Evolutionary conservation across 1,140 invertebrate genomes (phyloP).

Genomic region (Drosophila orena): DNA sequence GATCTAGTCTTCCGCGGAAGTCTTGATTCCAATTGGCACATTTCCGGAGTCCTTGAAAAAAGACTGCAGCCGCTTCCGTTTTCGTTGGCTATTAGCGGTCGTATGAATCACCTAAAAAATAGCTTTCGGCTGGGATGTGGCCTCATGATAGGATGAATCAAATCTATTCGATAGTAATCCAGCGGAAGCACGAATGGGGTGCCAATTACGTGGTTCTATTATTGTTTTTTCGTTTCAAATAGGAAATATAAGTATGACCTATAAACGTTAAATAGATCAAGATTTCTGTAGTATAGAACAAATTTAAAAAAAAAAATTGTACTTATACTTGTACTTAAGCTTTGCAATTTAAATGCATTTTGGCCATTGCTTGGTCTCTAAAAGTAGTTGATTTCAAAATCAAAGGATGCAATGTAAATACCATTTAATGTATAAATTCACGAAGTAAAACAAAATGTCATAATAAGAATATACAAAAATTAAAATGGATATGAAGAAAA

Average conservation of each 20-base stretch:
- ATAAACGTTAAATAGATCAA: too few species aligned
- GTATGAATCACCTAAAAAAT: slow-evolving; percentile 95
- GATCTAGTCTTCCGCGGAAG: slow-evolving; percentile 96
- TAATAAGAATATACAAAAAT: too few species aligned
- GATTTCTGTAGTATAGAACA: too few species aligned
- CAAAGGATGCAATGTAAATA: too few species aligned
- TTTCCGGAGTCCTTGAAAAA: slow-evolving; percentile 97
- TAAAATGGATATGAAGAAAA: too few species aligned
- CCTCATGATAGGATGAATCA: slow-evolving; percentile 91
- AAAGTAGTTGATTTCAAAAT: too few species aligned
- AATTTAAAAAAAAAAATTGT: too few species aligned
- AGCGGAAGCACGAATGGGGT: not conserved
- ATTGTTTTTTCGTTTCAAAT: not conserved
- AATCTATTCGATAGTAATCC: not conserved
- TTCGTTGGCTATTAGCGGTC: slow-evolving; percentile 95
- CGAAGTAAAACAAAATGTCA: too few species aligned
- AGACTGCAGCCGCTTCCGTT: slow-evolving; percentile 96
- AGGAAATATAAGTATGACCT: not conserved
- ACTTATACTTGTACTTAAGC: too few species aligned
- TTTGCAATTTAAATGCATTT: too few species aligned
- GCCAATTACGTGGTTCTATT: not conserved
- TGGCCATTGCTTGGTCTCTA: too few species aligned
- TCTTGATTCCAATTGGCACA: slow-evolving; percentile 97
- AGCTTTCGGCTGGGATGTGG: slow-evolving; percentile 94
- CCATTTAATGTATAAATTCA: too few species aligned